phyloP scores from a whole-genome alignment of 2,113 vertebrate species.

The Tichodroma muraria region DNA sequence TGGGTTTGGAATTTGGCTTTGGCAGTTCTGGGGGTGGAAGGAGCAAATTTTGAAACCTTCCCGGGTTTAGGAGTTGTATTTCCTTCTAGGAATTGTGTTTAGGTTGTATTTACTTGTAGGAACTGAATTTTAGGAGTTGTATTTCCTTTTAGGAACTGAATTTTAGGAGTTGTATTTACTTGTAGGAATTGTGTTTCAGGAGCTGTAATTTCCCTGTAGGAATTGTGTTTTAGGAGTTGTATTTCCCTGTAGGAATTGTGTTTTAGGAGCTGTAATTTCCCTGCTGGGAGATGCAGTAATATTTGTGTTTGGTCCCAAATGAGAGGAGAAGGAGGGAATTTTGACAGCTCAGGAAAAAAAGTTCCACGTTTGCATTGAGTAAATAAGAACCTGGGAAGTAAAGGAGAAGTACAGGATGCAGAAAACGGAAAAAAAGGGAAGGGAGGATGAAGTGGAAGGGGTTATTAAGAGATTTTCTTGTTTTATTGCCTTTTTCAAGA shows the following conservation, averaged over 20 bases:
- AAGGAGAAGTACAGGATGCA: not conserved
- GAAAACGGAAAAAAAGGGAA: not conserved
- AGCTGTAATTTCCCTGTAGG: no score
- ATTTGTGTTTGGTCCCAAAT: not conserved
- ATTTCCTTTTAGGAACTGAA: not conserved
- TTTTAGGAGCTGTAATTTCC: not conserved
- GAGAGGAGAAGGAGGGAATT: not conserved
- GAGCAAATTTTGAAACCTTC: not conserved
- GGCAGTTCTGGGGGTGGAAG: not conserved
- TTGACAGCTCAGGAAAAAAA: not conserved
- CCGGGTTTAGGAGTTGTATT: not conserved
- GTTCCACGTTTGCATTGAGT: accelerated
- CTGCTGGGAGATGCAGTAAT: not conserved
- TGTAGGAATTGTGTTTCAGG: not conserved
- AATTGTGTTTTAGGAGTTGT: not conserved
- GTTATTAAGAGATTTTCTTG: not conserved
- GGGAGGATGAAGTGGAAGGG: not conserved
- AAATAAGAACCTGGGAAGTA: not conserved
- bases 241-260: not conserved
- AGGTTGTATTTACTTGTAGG: not conserved
- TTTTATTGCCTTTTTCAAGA: not conserved
- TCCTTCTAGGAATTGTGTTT: no score
- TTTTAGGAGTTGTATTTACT: not conserved
- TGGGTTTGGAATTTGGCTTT: not conserved
- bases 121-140: not conserved